A percentile compares a stretch with the other conserved stretches of the same genome.
Conservation (phyloP, 2,113 vertebrate genomes). For the Megaleporinus macrocephalus region DNA sequence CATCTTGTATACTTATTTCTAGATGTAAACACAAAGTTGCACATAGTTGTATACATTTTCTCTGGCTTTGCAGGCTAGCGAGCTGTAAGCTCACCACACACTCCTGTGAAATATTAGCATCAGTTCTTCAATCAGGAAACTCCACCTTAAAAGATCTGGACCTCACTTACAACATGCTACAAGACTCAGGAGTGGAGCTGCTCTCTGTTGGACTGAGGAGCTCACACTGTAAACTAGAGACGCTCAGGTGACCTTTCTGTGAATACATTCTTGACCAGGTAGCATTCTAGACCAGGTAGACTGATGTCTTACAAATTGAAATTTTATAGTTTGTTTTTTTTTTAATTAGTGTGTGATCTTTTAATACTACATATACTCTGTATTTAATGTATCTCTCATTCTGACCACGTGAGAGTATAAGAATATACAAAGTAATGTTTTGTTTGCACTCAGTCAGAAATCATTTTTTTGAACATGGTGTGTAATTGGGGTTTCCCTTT, state of each 20-base stretch:
- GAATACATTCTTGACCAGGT: background rate
- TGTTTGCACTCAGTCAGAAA: no score
- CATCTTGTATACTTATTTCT: no score
- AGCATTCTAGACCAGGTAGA: no score
- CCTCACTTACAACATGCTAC: background rate
- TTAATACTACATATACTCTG: no score
- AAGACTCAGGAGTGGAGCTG: background rate
- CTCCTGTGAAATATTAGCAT: background rate
- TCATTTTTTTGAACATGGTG: background rate
- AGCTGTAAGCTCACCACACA: background rate
- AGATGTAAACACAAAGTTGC: no score
- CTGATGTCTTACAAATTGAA: no score
- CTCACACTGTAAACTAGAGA: background rate
- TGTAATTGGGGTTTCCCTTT: background rate
- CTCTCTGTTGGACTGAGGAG: background rate
- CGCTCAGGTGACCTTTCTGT: background rate
- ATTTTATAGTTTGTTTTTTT: no score
- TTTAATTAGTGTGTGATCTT: no score
- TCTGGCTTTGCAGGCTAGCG: background rate
- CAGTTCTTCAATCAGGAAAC: background rate
- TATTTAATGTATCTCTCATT: no score
- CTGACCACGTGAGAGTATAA: no score
- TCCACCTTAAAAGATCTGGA: background rate
- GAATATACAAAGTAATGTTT: no score
- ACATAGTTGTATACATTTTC: background rate